A percentile compares a stretch with the other conserved stretches of the same genome.
Conservation (phyloP, 2,797 vertebrate genomes). For the Acipenser ruthenus region DNA sequence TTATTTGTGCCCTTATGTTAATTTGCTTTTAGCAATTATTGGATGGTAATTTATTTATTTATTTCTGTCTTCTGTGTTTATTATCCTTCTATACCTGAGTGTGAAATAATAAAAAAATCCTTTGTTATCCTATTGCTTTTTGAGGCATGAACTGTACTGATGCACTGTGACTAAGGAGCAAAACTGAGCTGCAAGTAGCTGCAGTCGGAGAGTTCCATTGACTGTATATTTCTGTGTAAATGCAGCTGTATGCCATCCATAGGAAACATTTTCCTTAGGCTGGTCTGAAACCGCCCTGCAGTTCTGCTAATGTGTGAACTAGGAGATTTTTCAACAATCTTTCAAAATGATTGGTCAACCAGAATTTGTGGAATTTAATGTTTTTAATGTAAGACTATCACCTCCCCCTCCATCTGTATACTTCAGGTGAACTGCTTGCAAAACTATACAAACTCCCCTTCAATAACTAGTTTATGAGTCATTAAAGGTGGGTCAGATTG, state of each 20-base stretch:
- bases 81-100: too few species aligned
- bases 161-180: too few species aligned
- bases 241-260: too few species aligned
- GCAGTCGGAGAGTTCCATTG: too few species aligned
- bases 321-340: slow-evolving; percentile 10
- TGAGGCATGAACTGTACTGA: not conserved
- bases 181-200: too few species aligned
- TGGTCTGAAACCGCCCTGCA: slow-evolving; percentile 1
- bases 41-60: too few species aligned
- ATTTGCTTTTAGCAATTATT: too few species aligned
- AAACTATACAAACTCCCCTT: slow-evolving; percentile 14
- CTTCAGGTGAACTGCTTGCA: slow-evolving; percentile 20
- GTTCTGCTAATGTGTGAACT: slow-evolving; percentile 4
- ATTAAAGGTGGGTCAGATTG: slow-evolving; percentile 34
- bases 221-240: too few species aligned
- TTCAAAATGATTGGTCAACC: slow-evolving; percentile 4
- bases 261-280: not conserved
- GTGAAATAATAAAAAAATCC: too few species aligned
- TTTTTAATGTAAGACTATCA: slow-evolving; percentile 23
- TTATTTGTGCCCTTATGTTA: too few species aligned
- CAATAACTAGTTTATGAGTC: slow-evolving; percentile 23
- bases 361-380: slow-evolving; percentile 4
- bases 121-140: not conserved
- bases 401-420: slow-evolving; percentile 10
- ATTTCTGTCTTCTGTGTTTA: not conserved